Percentiles rank a stretch among this genome's conserved stretches.
Evolutionary conservation across 2,797 vertebrate species (phyloP).

Genomic region (Mallotus villosus): DNA sequence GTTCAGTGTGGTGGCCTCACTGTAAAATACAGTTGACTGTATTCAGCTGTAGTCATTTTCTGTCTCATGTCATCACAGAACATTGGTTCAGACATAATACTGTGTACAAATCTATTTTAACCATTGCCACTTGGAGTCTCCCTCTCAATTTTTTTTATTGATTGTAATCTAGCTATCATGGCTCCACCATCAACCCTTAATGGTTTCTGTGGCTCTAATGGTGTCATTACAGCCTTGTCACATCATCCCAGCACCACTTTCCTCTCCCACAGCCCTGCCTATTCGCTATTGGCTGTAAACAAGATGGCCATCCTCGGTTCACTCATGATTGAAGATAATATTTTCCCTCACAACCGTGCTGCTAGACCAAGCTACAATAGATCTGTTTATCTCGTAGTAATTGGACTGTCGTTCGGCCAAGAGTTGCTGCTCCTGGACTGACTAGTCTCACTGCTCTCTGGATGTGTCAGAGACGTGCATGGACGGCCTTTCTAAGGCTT

Average conservation of each 20-base stretch:
- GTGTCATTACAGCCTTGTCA: neutral
- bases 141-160: too few relatives aligned
- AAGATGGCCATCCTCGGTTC: neutral
- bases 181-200: neutral
- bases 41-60: too few relatives aligned
- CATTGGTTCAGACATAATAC: too few relatives aligned
- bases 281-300: neutral
- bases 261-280: neutral
- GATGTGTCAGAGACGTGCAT: neutral
- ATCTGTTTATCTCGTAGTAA: neutral
- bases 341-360: neutral
- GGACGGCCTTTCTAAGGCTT: too few relatives aligned
- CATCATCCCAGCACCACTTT: neutral
- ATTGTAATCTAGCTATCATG: neutral
- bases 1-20: too few relatives aligned
- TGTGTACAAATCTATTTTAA: too few relatives aligned
- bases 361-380: neutral
- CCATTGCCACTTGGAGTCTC: neutral
- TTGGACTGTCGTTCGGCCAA: neutral
- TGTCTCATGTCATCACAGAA: too few relatives aligned
- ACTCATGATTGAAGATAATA: slow-evolving; percentile 6
- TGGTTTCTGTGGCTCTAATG: neutral
- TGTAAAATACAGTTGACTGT: too few relatives aligned
- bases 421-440: neutral
- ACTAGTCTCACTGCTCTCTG: neutral